Evolutionary conservation across 2,797 vertebrate species (phyloP).

Genomic region (Sebastes glaucus): DNA sequence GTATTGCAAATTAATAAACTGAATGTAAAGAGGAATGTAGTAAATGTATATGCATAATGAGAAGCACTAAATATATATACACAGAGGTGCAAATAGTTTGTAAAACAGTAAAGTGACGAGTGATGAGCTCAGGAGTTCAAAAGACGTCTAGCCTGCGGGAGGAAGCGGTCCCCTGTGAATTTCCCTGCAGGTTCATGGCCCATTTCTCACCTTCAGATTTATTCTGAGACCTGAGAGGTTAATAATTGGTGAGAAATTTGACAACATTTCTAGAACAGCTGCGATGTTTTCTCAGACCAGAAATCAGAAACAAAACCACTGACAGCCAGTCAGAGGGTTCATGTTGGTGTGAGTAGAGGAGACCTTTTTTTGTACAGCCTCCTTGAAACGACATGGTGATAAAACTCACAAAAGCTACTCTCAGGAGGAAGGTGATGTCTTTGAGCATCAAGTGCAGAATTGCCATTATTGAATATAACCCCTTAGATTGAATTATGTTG

Average conservation of each 20-base stretch:
- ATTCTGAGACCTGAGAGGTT: neutral
- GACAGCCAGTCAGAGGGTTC: neutral
- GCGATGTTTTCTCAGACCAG: neutral
- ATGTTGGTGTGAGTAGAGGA: slow-evolving; percentile 1
- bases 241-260: neutral
- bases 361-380: neutral
- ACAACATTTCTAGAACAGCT: slow-evolving; percentile 12
- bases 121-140: too few species aligned
- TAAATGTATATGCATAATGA: too few species aligned
- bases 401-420: neutral
- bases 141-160: neutral
- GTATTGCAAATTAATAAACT: neutral
- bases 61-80: too few species aligned
- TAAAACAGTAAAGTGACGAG: too few species aligned
- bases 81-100: too few species aligned
- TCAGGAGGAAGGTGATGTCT: neutral
- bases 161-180: neutral
- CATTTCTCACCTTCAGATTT: neutral
- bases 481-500: slow-evolving; percentile 30
- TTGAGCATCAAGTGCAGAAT: neutral
- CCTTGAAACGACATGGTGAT: slow-evolving; percentile 16
- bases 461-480: neutral
- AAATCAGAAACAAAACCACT: slow-evolving; percentile 2
- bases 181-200: neutral
- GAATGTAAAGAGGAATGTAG: accelerated